Evolutionary conservation across 2,888 invertebrate genomes (phyloP).

Genomic region (Alitta virens): DNA sequence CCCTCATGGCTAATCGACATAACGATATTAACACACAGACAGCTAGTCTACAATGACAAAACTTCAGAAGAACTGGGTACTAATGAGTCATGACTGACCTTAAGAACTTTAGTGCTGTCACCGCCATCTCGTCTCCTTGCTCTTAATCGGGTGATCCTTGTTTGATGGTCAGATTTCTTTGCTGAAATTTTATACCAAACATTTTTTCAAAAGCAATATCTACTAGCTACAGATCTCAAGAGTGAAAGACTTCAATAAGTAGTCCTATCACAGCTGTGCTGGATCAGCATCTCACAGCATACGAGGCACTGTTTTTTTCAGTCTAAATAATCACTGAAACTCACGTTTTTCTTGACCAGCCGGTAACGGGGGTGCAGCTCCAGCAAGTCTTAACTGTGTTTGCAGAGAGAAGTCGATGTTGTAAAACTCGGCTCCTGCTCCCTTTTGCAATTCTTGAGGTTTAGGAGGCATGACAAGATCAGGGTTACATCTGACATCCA

Average conservation of each 20-base stretch:
- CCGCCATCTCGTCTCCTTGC: slow-evolving; percentile 65
- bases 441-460: slow-evolving; percentile 74
- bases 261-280: too few species aligned
- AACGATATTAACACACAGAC: background rate
- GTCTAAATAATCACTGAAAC: too few species aligned
- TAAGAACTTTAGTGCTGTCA: slow-evolving; percentile 52
- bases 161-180: slow-evolving; percentile 74
- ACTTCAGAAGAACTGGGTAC: background rate
- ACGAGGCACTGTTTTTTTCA: too few species aligned
- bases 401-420: slow-evolving; percentile 98
- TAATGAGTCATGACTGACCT: slow-evolving; percentile 41
- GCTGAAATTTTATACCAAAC: background rate
- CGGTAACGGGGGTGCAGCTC: slow-evolving; percentile 65
- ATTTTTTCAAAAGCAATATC: too few species aligned
- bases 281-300: too few species aligned
- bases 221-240: too few species aligned
- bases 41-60: background rate
- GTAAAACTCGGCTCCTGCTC: slow-evolving; percentile 75
- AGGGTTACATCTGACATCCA: slow-evolving; percentile 88
- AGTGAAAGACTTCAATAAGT: too few species aligned
- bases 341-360: background rate
- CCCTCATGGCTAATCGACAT: too few species aligned
- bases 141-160: slow-evolving; percentile 85
- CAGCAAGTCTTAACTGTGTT: slow-evolving; percentile 87
- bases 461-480: slow-evolving; percentile 97